Conservation (phyloP, 2,797 vertebrate genomes). For the Fratercula arctica region DNA sequence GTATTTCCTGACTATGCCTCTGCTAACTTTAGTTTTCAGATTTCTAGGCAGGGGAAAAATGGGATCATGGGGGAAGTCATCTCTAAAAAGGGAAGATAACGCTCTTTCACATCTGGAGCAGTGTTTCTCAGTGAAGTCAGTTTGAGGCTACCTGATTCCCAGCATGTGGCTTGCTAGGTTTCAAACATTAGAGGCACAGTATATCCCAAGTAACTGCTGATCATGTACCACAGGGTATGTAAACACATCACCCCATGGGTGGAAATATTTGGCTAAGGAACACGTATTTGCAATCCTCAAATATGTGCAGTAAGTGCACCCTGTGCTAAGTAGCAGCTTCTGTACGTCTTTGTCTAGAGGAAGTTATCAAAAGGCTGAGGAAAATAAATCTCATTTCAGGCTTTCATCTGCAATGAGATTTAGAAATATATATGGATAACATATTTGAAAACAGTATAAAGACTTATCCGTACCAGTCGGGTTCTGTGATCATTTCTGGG, state of each 20-base stretch:
- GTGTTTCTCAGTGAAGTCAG: not conserved
- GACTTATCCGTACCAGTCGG: not conserved
- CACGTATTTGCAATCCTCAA: not conserved
- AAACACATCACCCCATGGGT: conserved; percentile 32
- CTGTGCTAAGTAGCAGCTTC: conserved; percentile 2
- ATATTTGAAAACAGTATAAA: not conserved
- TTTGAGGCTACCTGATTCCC: conserved; percentile 18
- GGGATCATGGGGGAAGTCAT: not conserved
- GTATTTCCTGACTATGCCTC: not conserved
- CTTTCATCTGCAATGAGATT: not conserved
- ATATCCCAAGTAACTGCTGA: not conserved
- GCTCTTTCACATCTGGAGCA: not conserved
- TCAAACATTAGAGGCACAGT: not conserved
- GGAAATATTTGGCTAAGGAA: conserved; percentile 29
- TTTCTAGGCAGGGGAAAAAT: not conserved
- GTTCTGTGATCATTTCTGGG: conserved; percentile 5
- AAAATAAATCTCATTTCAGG: not conserved
- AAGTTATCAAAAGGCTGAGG: conserved; percentile 11
- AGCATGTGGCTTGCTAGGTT: not conserved
- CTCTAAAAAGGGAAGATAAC: not conserved
- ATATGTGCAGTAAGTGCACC: not conserved
- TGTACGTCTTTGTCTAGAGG: not conserved
- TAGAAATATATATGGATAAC: not conserved
- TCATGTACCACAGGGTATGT: not conserved
- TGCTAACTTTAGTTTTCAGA: conserved; percentile 7